Base-by-base conservation (phyloP, 2,888 invertebrate genomes). In the Cybosia mesomella region DNA sequence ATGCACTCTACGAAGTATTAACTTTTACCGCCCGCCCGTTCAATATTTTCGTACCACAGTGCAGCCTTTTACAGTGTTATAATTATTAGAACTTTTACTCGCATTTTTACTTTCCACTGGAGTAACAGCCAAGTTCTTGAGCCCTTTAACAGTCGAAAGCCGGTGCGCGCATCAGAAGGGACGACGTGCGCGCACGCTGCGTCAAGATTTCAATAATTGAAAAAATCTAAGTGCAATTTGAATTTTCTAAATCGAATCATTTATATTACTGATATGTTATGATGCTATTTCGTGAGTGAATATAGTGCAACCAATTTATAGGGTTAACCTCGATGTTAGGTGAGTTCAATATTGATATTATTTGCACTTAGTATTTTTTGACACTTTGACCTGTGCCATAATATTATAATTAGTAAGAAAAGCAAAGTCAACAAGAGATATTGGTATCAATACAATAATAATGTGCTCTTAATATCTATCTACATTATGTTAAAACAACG, bases 141-240 rank as follows among this genome's bases (percentile, higher is more conserved):
- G 90, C 91, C 91, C 92, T 92, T 92, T 89, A 87, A 87, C 89
- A 88, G 90, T 91, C 83, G 85, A 85, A 87, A 87, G 86, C 85
- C 83, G 84, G 75, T 78, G 80, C 70, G 70, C 71, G 74, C 68
- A 68, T 76, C 71, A 76, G 82, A 70, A 71, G 82, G 72, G 69
- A 74, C 75, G 69, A 74, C 75, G 77, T 76, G 71, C 62, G 80
- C 83, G 82, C 79, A 66, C 66, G 69, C 64, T 64, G 74, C 70
- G 71, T 72, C 72, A 72, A 78, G 80, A 77, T 83, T 67, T 73
- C 70, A 64, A 73, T 71, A 72, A 76, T 61, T 43, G 43, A 66
- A 61, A n/a, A 66, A 55, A 61, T 65, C 58, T 49, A 36, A 22
- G 22, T 22, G 15, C n/a, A 58, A 58, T 64, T 7, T 28, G 13